Evolutionary conservation across 2,888 invertebrate species (phyloP).

Genomic region (Drosophila monieri): DNA sequence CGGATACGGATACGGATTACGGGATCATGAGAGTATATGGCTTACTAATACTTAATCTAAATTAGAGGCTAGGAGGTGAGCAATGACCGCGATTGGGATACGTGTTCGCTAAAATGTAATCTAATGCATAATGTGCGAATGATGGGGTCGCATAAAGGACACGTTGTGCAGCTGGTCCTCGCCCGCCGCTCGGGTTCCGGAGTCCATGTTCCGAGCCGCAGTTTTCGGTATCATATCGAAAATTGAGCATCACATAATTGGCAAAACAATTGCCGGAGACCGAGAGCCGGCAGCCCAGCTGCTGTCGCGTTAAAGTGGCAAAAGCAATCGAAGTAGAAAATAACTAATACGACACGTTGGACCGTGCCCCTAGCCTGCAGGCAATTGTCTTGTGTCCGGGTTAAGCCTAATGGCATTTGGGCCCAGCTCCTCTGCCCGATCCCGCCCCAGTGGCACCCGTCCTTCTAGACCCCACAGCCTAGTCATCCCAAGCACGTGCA

Average conservation of each 20-base stretch:
- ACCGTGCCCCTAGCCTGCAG: constrained; percentile 60
- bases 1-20: constrained; percentile 16
- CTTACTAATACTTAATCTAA: constrained; percentile 40
- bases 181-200: not conserved
- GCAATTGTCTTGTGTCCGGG: constrained; percentile 62
- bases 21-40: constrained; percentile 31
- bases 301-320: constrained; percentile 79
- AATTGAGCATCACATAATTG: constrained; percentile 76
- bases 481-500: constrained; percentile 65
- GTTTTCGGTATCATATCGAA: constrained; percentile 65
- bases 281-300: constrained; percentile 37
- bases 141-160: not conserved
- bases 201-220: too few species aligned
- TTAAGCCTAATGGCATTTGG: constrained; percentile 75
- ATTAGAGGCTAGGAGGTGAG: constrained; percentile 1
- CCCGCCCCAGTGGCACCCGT: not conserved
- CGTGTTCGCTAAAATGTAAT: constrained; percentile 20
- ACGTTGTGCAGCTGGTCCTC: not conserved
- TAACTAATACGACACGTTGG: constrained; percentile 79
- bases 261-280: constrained; percentile 65
- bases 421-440: constrained; percentile 10
- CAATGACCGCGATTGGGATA: constrained; percentile 1
- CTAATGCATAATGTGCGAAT: constrained; percentile 16
- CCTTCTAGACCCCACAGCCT: constrained; percentile 3
- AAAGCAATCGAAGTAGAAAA: constrained; percentile 80